Conservation (phyloP, 2,888 invertebrate genomes). For the Quadroppia sp. region DNA sequence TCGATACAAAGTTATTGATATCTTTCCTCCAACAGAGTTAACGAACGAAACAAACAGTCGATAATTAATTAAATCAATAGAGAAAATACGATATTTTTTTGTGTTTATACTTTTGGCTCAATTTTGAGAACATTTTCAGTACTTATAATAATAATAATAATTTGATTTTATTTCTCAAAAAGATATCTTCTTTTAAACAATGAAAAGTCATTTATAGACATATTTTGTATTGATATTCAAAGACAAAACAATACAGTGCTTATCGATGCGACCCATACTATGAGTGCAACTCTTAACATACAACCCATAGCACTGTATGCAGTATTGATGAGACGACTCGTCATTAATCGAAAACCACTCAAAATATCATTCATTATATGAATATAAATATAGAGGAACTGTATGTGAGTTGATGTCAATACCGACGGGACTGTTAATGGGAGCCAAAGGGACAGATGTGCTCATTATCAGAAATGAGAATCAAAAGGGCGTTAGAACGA, state of each 20-base stretch:
- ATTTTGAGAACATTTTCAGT: too few relatives aligned
- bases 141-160: too few relatives aligned
- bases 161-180: too few relatives aligned
- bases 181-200: too few relatives aligned
- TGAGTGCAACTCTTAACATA: too few relatives aligned
- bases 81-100: background rate
- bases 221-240: too few relatives aligned
- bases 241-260: too few relatives aligned
- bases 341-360: constrained; percentile 22
- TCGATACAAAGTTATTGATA: background rate
- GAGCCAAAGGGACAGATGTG: constrained; percentile 18
- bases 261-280: too few relatives aligned
- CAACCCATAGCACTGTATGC: too few relatives aligned
- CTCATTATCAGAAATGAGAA: constrained; percentile 27
- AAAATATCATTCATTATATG: constrained; percentile 26
- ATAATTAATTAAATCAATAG: constrained; percentile 10
- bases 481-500: background rate
- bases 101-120: background rate
- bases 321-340: background rate
- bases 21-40: background rate
- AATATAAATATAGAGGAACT: background rate
- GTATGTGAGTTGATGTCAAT: constrained; percentile 4
- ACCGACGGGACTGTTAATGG: constrained; percentile 27
- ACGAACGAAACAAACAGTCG: background rate
- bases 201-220: too few relatives aligned